Evolutionary conservation across 2,797 vertebrate species (phyloP), one percentile per base, ranked within the genome.

Genomic region (Epinephelus coioides): DNA sequence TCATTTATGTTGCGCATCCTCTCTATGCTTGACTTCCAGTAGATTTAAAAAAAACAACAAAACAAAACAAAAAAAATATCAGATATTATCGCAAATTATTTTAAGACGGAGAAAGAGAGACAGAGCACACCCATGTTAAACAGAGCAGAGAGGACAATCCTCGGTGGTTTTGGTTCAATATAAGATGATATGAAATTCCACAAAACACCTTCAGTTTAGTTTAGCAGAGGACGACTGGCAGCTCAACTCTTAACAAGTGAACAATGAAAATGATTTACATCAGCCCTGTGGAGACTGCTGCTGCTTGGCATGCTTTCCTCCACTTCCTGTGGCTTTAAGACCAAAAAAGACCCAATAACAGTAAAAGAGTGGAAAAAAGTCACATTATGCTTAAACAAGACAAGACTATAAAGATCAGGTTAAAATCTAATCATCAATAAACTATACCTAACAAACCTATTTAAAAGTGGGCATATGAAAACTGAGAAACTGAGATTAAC

Each of bases 241-340:
- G 66, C 46, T 59, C 23, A 2, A 1, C 60, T 21, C 21, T 63
- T 2, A 47, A 61, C 49, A 25, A n/a, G 18, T 44, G 43, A 70
- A 73, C 47, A 9, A 18, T 23, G 27, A 59, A 47, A 59, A 6
- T 11, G 11, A 69, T 73, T 51, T 61, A 19, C 18, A 30, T 13
- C 69, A 40, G 2, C 6, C 8, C n/a, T 49, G 30, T 46, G 12
- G 14, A 43, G 25, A 23, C 38, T 23, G 23, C 53, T 53, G 46
- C 38, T 3, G 19, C 51, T 53, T 25, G 3, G 19, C 30, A 13
- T 51, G 38, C 13, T 38, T 10, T 8, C 34, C 27, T n/a, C 25
- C 59, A 53, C 72, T 65, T 78, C 76, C 61, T 61, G 70, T 43
- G 2, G 38, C 17, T 60, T 66, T 54, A 9, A 54, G 18, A 30